A percentile compares a stretch with the other conserved stretches of the same genome.
Evolutionary conservation across 2,113 vertebrate species (phyloP).

Genomic region (Paramormyrops kingsleyae): DNA sequence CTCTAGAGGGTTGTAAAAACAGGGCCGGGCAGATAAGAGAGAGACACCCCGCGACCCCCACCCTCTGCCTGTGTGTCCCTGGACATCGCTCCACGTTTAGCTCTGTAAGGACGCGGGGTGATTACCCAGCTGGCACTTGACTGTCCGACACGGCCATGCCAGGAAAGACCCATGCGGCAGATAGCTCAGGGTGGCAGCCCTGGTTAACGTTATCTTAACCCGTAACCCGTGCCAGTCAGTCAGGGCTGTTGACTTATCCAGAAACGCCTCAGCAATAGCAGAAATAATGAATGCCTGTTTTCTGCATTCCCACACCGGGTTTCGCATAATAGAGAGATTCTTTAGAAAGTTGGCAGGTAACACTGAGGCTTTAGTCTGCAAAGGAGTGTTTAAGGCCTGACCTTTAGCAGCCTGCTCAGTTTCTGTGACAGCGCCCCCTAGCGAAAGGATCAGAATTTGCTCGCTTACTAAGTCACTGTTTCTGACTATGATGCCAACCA

Average conservation of each 20-base stretch:
- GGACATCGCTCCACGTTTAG: background rate
- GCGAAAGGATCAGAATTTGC: background rate
- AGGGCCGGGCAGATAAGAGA: conserved; percentile 5
- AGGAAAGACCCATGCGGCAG: background rate
- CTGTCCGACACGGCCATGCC: background rate
- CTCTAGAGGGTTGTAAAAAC: conserved; percentile 1
- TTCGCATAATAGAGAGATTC: background rate
- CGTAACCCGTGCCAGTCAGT: background rate
- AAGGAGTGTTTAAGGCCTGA: background rate
- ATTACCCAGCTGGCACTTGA: background rate
- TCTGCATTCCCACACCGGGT: background rate
- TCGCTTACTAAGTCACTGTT: background rate
- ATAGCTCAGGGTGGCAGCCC: background rate
- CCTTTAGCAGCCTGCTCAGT: background rate
- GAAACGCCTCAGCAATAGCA: background rate
- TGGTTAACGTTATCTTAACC: background rate
- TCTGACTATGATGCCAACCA: background rate
- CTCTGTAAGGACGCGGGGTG: conserved; percentile 5
- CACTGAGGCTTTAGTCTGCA: background rate
- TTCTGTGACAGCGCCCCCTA: background rate
- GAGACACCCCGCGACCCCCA: background rate
- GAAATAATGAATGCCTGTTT: background rate
- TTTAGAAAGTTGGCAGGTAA: background rate
- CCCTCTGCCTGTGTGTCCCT: background rate
- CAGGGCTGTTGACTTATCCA: background rate